Evolutionary conservation across 1,140 invertebrate genomes (phyloP), one percentile per base, ranked within the genome.

Genomic region (Orussus abietinus): DNA sequence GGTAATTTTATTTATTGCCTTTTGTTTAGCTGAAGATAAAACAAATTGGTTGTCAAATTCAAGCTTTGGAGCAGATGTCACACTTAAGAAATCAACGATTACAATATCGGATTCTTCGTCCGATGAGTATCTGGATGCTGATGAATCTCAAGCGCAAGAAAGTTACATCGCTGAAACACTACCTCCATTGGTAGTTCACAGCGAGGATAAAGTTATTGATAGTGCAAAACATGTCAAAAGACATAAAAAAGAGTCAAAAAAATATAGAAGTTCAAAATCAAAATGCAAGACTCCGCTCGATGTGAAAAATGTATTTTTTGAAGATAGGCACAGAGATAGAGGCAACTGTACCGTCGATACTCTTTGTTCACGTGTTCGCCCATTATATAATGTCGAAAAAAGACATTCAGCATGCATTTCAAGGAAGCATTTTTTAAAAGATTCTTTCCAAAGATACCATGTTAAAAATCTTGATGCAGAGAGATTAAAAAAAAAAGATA

Each of bases 221-320:
- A 29, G 0, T 13, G 30, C 36, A 28, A 45, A 28, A 25, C 39
- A 42, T 25, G 6, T 7, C 22, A 14, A 47, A 39, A 46, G 51
- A 43, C 10, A 32, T 48, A 49, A 59, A 50, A 48, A 50, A 49
- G n/a, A n/a, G n/a, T 18, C 38, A n/a, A 59, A 58, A 53, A 49
- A 47, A 43, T 48, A 41, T 57, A 59, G 45, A 55, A 51, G 11
- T 42, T 47, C 36, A 47, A 49, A 58, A 59, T 15, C 19, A 12
- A 46, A 39, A 30, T 49, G 69, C 7, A 57, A 69, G 17, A n/a
- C n/a, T n/a, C n/a, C n/a, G n/a, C 59, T 63, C 37, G 53, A 68
- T 14, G 64, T 66, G n/a, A 33, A 64, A 14, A 68, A 75, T 43
- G 48, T 74, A 22, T 82, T 75, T 58, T 75, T 67, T 50, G 73